Evolutionary conservation across 2,888 invertebrate species (phyloP).

Genomic region (Drosophila tripunctata): DNA sequence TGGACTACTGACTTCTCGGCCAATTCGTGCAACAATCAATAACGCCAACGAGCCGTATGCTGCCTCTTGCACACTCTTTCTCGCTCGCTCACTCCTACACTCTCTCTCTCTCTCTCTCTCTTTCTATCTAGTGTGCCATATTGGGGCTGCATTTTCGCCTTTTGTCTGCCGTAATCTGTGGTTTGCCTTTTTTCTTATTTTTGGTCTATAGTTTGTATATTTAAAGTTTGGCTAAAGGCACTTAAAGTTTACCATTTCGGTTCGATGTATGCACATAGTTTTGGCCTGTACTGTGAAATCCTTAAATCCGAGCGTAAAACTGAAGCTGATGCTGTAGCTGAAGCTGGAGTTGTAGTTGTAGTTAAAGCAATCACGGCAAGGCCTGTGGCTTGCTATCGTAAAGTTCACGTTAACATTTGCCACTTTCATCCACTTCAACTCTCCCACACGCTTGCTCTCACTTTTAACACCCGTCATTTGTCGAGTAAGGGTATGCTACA

Average conservation of each 20-base stretch:
- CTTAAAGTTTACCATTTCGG: conserved; percentile 8
- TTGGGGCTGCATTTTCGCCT: conserved; percentile 2
- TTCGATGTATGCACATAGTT: conserved; percentile 21
- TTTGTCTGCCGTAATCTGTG: conserved; percentile 19
- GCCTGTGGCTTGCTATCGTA: conserved; percentile 34
- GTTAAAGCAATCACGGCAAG: conserved; percentile 16
- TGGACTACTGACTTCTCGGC: no score
- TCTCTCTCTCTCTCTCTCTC: no score
- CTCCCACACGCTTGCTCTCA: neutral
- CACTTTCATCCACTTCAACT: conserved; percentile 13
- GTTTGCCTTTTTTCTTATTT: neutral
- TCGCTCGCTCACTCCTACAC: neutral
- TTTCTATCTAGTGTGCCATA: neutral
- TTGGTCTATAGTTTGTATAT: conserved; percentile 5
- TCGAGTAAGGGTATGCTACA: neutral
- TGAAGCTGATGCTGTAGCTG: neutral
- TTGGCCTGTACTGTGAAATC: conserved; percentile 13
- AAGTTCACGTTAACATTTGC: conserved; percentile 26
- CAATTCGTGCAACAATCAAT: conserved; percentile 57
- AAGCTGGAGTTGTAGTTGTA: neutral
- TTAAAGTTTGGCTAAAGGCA: conserved; percentile 22
- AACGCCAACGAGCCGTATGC: conserved; percentile 41
- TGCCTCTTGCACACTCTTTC: neutral
- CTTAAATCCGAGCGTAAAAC: conserved; percentile 4
- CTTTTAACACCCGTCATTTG: neutral